These are phyloP conservation scores for Drosophila nigromelanica DNA, from an alignment of 1,140 invertebrate species.

Conservation along the genomic window DNA sequence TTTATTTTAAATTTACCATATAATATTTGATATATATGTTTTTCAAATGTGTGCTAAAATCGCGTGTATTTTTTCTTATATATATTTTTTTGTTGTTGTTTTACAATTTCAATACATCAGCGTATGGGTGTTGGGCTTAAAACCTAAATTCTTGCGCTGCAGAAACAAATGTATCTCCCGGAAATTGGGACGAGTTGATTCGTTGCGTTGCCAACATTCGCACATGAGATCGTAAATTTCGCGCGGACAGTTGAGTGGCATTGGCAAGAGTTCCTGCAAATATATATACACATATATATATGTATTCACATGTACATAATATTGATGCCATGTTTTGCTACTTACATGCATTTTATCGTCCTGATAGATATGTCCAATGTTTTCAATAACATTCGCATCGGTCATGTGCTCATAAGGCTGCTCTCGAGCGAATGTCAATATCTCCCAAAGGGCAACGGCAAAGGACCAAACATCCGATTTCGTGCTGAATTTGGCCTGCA, in stretches of 20 bases:
- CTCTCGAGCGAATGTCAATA: conserved; percentile 92
- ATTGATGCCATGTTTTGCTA: conserved; percentile 6
- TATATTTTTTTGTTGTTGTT: conserved; percentile 1
- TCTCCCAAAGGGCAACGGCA: conserved; percentile 95
- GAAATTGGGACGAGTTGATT: conserved; percentile 93
- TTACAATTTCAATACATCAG: conserved; percentile 55
- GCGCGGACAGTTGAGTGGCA: conserved; percentile 93
- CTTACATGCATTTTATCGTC: conserved; percentile 85
- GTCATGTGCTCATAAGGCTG: conserved; percentile 92
- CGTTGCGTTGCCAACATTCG: conserved; percentile 96
- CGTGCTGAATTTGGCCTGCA: conserved; percentile 91
- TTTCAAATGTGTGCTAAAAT: conserved; percentile 58
- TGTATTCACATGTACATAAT: background rate
- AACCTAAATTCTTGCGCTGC: conserved; percentile 94
- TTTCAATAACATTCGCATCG: conserved; percentile 92
- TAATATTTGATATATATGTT: conserved; percentile 37
- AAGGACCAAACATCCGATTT: conserved; percentile 96
- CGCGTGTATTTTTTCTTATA: conserved; percentile 19
- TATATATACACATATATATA: background rate
- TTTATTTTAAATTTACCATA: conserved; percentile 23
- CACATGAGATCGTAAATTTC: conserved; percentile 97
- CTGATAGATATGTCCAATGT: conserved; percentile 89
- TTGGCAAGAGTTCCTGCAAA: conserved; percentile 87
- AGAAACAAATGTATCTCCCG: conserved; percentile 95
- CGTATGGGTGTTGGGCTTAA: conserved; percentile 85